These are phyloP conservation scores for Grammomys surdaster DNA, from an alignment of 2,113 vertebrate genomes.

Conservation along the genomic window DNA sequence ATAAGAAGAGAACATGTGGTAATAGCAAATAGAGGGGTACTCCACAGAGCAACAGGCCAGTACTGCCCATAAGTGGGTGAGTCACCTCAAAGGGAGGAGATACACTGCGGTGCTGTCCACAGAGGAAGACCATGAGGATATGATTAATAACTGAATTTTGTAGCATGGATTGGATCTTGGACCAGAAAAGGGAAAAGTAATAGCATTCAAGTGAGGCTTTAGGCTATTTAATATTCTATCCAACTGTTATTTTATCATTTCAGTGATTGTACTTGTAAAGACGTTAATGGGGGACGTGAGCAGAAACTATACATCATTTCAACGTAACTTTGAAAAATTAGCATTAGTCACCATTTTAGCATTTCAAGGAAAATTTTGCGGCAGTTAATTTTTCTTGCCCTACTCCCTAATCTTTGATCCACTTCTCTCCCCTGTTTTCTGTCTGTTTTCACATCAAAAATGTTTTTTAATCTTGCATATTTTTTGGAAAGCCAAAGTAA, in stretches of 20 bases:
- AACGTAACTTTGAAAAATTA: not conserved
- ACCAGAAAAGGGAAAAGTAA: not conserved
- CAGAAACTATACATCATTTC: not conserved
- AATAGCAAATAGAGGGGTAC: not conserved
- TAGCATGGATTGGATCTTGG: not conserved
- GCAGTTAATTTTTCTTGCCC: not conserved
- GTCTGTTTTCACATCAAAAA: not conserved
- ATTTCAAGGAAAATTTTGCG: not conserved
- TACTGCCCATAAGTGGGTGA: not conserved
- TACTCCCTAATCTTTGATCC: too few relatives aligned
- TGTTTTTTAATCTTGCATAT: not conserved
- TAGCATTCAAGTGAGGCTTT: not conserved
- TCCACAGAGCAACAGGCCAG: not conserved
- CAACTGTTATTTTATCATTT: not conserved
- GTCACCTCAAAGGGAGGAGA: constrained; percentile 4
- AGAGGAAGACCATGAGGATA: not conserved
- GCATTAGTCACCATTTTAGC: not conserved
- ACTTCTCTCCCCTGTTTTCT: not conserved
- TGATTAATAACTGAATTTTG: not conserved
- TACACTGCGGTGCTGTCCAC: not conserved
- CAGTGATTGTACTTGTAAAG: not conserved
- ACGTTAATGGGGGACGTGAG: not conserved
- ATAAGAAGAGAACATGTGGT: not conserved
- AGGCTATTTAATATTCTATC: not conserved
- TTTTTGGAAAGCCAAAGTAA: constrained; percentile 36